A percentile compares a stretch with the other conserved stretches of the same genome.
Conservation (phyloP, 2,113 vertebrate genomes). For the Onychostruthus taczanowskii region DNA sequence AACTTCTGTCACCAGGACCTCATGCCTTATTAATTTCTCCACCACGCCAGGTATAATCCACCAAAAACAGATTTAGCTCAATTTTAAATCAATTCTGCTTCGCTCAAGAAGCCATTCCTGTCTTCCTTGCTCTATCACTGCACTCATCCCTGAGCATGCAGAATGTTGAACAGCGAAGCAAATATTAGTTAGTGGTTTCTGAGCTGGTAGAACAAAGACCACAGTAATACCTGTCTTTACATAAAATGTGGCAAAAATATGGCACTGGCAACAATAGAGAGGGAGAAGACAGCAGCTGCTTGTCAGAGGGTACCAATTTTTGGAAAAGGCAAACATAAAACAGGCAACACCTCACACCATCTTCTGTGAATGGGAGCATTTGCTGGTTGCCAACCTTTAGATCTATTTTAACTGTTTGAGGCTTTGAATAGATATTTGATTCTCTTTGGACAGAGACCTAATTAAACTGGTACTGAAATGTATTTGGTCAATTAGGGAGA, state of each 20-base stretch:
- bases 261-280: background rate
- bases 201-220: background rate
- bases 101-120: background rate
- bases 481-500: slow-evolving; percentile 29
- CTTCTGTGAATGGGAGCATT: background rate
- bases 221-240: background rate
- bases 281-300: background rate
- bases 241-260: background rate
- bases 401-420: background rate
- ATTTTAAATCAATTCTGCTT: background rate
- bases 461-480: slow-evolving; percentile 36
- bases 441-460: slow-evolving; percentile 23
- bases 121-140: background rate
- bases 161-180: background rate
- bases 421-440: background rate
- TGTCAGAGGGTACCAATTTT: background rate
- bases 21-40: background rate
- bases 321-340: background rate
- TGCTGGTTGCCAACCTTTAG: background rate
- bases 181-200: background rate
- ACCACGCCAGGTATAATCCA: background rate
- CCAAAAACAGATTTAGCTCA: background rate
- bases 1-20: background rate
- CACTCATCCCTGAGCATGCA: background rate
- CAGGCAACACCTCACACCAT: background rate